Percentiles rank a stretch among this genome's conserved stretches.
These are phyloP conservation scores for Colletes latitarsis DNA, from an alignment of 1,140 invertebrate genomes.

Conservation along the genomic window DNA sequence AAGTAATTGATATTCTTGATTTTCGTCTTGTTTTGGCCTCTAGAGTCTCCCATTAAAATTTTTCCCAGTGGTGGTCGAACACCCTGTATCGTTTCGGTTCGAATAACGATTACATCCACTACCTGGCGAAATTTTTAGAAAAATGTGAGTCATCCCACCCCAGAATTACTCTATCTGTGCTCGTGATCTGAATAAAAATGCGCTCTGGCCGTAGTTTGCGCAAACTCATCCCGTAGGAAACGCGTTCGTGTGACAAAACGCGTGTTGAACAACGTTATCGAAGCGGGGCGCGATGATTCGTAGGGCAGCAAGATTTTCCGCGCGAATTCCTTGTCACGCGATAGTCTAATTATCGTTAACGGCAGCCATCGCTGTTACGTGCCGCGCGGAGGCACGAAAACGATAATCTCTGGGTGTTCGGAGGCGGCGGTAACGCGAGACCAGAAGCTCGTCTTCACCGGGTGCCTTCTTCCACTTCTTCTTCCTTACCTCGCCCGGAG, in stretches of 20 bases:
- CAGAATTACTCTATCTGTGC: no score
- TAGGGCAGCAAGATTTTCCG: conserved; percentile 9
- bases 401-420: conserved; percentile 30
- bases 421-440: conserved; percentile 16
- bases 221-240: no score
- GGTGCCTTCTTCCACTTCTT: conserved; percentile 2
- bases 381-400: conserved; percentile 12
- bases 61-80: no score
- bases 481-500: conserved; percentile 20
- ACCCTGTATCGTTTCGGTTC: no score
- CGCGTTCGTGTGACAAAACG: not conserved
- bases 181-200: no score
- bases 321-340: conserved; percentile 44
- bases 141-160: no score
- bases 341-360: conserved; percentile 57
- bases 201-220: no score
- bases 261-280: not conserved
- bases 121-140: no score
- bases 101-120: no score
- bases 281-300: not conserved
- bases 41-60: no score
- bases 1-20: no score
- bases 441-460: conserved; percentile 17
- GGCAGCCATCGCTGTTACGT: conserved; percentile 3
- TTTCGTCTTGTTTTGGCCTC: no score